phyloP scores from a whole-genome alignment of 2,797 vertebrate species.

The Sternotherus odoratus region DNA sequence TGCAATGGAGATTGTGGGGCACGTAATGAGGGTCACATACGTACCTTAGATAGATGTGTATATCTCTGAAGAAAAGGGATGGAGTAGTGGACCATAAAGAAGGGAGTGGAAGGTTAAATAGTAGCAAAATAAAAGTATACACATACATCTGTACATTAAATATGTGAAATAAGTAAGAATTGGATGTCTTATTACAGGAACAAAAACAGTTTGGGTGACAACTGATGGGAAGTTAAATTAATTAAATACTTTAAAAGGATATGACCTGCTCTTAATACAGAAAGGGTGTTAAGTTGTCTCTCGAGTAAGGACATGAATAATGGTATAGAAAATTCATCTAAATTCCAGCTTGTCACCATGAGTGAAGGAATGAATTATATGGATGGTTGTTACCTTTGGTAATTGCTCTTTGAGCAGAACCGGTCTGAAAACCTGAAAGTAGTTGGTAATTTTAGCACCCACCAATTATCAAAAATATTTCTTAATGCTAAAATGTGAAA shows the following conservation, averaged over 20 bases:
- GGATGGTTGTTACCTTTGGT: neutral
- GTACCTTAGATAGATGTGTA: neutral
- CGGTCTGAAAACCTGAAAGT: neutral
- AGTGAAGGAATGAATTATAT: neutral
- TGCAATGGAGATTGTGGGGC: neutral
- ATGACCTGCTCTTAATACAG: neutral
- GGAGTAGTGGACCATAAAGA: neutral
- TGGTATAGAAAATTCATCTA: accelerated
- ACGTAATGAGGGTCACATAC: neutral
- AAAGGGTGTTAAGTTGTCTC: neutral
- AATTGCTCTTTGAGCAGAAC: neutral
- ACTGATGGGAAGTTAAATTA: neutral
- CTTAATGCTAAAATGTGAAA: neutral
- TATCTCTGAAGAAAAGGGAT: neutral
- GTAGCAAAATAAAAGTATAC: neutral
- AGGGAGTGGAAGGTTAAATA: neutral
- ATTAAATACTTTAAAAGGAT: neutral
- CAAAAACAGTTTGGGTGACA: neutral
- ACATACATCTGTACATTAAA: neutral
- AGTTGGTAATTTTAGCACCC: neutral
- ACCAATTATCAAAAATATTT: neutral
- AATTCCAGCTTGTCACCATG: neutral
- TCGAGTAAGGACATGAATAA: neutral
- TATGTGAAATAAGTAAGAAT: neutral
- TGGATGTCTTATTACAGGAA: neutral